phyloP scores from a whole-genome alignment of 2,888 invertebrate species.

The Isoperla grammatica region DNA sequence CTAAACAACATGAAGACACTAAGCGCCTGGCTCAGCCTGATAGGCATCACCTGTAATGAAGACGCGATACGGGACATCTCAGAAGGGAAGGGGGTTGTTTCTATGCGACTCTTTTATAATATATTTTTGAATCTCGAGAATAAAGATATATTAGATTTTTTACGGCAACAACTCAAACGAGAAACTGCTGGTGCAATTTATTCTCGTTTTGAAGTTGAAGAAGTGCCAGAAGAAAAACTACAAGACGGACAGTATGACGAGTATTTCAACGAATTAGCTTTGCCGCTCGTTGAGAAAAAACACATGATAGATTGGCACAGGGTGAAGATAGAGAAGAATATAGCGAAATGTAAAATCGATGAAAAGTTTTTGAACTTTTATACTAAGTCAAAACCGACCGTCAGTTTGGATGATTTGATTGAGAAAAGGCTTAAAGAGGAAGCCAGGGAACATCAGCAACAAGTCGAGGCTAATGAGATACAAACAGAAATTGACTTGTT shows the following conservation, averaged over 20 bases:
- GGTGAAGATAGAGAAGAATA: constrained; percentile 42
- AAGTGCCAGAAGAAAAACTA: constrained; percentile 31
- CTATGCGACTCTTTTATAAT: constrained; percentile 55
- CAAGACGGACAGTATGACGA: constrained; percentile 28
- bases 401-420: too few relatives aligned
- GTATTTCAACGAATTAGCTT: constrained; percentile 39
- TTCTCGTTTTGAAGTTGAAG: constrained; percentile 37
- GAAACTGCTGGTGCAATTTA: constrained; percentile 36
- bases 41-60: constrained; percentile 47
- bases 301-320: constrained; percentile 55
- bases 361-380: not conserved
- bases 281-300: constrained; percentile 46
- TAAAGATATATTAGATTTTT: constrained; percentile 51
- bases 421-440: not conserved
- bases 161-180: constrained; percentile 45
- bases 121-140: constrained; percentile 55
- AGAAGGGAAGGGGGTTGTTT: constrained; percentile 47
- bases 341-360: not conserved
- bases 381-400: not conserved
- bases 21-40: constrained; percentile 48
- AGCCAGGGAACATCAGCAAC: not conserved
- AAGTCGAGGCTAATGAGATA: not conserved
- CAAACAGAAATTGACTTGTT: not conserved
- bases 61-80: constrained; percentile 48
- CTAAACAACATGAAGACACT: constrained; percentile 52